phyloP scores from a whole-genome alignment of 2,113 vertebrate species.

The Axis porcinus region DNA sequence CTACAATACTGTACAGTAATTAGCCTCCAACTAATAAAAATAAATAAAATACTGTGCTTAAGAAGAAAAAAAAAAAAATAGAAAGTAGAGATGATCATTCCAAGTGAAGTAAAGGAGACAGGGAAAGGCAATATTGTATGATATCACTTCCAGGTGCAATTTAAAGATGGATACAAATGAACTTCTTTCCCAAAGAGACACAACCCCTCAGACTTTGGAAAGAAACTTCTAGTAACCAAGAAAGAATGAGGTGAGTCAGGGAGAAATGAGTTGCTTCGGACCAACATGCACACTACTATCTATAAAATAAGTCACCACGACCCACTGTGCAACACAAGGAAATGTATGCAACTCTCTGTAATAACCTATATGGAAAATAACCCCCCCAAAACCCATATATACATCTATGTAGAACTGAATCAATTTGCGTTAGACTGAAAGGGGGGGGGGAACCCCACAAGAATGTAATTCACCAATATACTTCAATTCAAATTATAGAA shows the following conservation, averaged over 20 bases:
- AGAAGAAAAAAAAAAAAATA: neutral
- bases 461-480: neutral
- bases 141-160: neutral
- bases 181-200: neutral
- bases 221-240: neutral
- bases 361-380: neutral
- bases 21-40: no score
- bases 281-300: neutral
- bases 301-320: neutral
- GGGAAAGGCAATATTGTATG: rapidly evolving
- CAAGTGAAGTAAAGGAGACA: neutral
- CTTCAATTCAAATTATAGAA: neutral
- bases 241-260: neutral
- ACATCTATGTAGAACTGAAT: neutral
- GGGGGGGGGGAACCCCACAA: rapidly evolving
- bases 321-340: neutral
- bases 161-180: neutral
- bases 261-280: neutral
- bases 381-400: neutral
- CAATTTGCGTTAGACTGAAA: neutral
- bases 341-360: neutral
- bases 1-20: no score
- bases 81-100: neutral
- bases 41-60: no score
- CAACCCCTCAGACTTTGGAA: neutral